phyloP scores from a whole-genome alignment of 2,113 vertebrate genomes.

The Geococcyx californianus region DNA sequence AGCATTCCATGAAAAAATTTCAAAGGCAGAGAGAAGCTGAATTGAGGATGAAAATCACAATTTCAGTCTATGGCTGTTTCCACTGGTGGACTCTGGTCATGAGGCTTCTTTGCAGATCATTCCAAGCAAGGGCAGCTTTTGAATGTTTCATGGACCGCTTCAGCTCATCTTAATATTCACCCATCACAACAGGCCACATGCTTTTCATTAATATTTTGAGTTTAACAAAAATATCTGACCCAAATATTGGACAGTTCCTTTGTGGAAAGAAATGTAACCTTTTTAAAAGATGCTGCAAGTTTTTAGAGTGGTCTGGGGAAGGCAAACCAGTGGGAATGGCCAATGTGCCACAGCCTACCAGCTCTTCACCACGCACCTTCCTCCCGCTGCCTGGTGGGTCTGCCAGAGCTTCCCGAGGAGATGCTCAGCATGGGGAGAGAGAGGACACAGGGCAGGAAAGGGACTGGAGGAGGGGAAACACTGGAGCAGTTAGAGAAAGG shows the following conservation, averaged over 20 bases:
- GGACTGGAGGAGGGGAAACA: not conserved
- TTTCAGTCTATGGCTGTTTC: not conserved
- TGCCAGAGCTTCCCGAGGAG: not conserved
- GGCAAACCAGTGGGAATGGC: fast-evolving
- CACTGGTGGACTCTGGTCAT: not conserved
- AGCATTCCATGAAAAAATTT: not conserved
- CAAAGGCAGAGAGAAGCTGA: not conserved
- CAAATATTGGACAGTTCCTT: not conserved
- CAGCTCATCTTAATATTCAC: not conserved
- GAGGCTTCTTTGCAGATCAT: not conserved
- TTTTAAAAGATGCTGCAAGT: not conserved
- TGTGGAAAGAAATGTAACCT: not conserved
- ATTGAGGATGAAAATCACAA: not conserved
- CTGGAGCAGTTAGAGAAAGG: not conserved
- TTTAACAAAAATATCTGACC: not conserved
- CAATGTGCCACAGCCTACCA: fast-evolving
- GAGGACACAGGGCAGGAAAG: not conserved
- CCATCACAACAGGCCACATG: not conserved
- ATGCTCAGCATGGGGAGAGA: not conserved
- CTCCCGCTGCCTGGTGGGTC: fast-evolving
- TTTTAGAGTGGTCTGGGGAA: not conserved
- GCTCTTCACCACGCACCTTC: too few relatives aligned
- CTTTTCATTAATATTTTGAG: not conserved
- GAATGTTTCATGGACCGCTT: not conserved
- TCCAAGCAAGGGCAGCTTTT: not conserved